phyloP scores from a whole-genome alignment of 2,113 vertebrate species.

The Gavia stellata region DNA sequence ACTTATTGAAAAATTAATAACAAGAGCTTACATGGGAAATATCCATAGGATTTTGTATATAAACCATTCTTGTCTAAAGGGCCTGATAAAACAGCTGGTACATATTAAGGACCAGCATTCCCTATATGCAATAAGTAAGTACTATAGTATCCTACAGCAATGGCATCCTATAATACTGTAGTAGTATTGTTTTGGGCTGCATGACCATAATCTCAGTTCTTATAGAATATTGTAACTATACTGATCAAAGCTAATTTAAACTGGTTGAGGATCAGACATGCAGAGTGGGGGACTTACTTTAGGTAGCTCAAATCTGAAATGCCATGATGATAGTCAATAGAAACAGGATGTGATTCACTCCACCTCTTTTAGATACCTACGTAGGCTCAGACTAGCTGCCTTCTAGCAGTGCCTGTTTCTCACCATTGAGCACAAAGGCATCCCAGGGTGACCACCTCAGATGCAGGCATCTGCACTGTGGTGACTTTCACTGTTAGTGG shows the following conservation, averaged over 20 bases:
- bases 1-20: conserved; percentile 60
- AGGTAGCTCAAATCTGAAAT: not conserved
- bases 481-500: not conserved
- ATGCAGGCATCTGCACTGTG: not conserved
- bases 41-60: conserved; percentile 44
- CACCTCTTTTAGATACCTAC: not conserved
- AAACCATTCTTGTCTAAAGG: conserved; percentile 17
- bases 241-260: not conserved
- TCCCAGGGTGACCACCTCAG: not conserved
- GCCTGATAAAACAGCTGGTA: conserved; percentile 52
- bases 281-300: not conserved
- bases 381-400: not conserved
- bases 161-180: not conserved
- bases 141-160: not conserved
- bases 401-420: not conserved
- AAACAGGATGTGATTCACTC: not conserved
- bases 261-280: not conserved
- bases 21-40: conserved; percentile 40
- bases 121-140: conserved; percentile 15
- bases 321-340: not conserved
- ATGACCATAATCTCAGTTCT: not conserved
- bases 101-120: conserved; percentile 23
- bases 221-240: not conserved
- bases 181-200: not conserved
- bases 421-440: not conserved